phyloP scores from a whole-genome alignment of 2,797 vertebrate genomes.

The Linurgus olivaceus region DNA sequence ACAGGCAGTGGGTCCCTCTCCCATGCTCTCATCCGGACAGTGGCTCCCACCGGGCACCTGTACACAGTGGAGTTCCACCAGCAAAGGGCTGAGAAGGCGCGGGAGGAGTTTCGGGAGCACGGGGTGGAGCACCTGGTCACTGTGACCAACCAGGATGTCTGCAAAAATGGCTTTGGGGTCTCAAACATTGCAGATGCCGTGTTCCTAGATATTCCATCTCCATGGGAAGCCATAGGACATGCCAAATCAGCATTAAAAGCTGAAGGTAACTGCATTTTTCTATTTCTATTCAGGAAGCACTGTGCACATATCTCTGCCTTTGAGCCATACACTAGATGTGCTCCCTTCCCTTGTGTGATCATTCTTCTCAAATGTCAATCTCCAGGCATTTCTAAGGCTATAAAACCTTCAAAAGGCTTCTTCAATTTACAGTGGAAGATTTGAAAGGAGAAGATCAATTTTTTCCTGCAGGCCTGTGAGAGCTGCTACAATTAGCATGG shows the following conservation, averaged over 20 bases:
- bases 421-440: neutral
- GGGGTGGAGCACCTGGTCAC: conserved; percentile 90
- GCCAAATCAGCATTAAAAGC: conserved; percentile 88
- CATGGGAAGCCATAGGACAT: conserved; percentile 93
- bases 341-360: neutral
- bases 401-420: neutral
- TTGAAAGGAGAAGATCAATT: neutral
- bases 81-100: conserved; percentile 89
- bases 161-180: conserved; percentile 91
- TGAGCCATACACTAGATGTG: neutral
- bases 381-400: conserved; percentile 1
- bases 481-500: conserved; percentile 4
- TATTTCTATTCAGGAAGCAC: neutral
- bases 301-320: neutral
- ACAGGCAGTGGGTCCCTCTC: conserved; percentile 96
- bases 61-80: conserved; percentile 97
- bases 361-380: neutral
- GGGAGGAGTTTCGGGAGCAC: conserved; percentile 90
- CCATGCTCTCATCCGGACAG: conserved; percentile 91
- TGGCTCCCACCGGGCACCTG: conserved; percentile 92
- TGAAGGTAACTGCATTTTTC: conserved; percentile 77
- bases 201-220: conserved; percentile 95
- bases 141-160: conserved; percentile 93
- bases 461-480: neutral
- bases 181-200: conserved; percentile 86